phyloP scores from a whole-genome alignment of 2,797 vertebrate species.

The Eidolon dupreanum region DNA sequence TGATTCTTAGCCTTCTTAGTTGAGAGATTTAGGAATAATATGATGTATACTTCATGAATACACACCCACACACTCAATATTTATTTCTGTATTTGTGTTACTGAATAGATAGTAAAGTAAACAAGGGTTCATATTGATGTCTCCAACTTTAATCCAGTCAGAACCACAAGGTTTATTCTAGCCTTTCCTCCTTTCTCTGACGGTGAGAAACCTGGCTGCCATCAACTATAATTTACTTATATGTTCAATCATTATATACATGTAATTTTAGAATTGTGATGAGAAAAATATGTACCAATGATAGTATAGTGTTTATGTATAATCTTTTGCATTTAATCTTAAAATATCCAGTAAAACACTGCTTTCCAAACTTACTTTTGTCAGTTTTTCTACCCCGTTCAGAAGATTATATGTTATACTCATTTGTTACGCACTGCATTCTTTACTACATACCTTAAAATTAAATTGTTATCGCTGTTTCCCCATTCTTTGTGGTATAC shows the following conservation, averaged over 20 bases:
- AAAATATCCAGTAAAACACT: not conserved
- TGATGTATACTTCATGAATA: not conserved
- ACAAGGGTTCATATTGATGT: not conserved
- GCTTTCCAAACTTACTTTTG: not conserved
- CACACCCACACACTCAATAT: not conserved
- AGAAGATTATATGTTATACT: not conserved
- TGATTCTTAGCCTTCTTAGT: not conserved
- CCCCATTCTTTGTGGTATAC: not conserved
- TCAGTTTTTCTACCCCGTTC: not conserved
- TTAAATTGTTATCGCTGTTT: not conserved
- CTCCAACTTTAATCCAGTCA: not conserved
- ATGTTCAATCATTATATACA: not conserved
- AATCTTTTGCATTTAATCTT: not conserved
- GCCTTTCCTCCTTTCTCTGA: not conserved
- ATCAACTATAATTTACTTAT: not conserved
- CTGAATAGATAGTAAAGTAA: not conserved
- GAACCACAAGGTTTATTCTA: not conserved
- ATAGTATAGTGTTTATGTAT: not conserved
- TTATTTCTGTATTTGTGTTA: not conserved
- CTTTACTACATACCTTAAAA: not conserved
- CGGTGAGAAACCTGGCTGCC: not conserved
- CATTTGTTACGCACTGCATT: not conserved
- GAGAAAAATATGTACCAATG: not conserved
- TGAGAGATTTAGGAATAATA: not conserved
- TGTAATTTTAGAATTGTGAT: not conserved